Conservation (phyloP, 2,797 vertebrate species). For the Decapterus maruadsi region DNA sequence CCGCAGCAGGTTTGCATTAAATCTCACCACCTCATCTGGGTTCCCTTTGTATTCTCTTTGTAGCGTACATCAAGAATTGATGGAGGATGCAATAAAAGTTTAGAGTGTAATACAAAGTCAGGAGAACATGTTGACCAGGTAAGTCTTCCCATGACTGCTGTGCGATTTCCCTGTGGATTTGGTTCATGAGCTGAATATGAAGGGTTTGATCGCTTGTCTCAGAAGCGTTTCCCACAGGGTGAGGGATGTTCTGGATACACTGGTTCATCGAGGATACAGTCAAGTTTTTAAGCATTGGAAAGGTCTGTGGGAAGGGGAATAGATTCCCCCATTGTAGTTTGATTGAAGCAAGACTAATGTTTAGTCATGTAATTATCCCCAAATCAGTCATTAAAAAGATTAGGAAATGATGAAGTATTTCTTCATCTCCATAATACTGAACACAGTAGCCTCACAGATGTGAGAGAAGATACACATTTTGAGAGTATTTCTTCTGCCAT, state of each 20-base stretch:
- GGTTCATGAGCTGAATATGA: conserved; percentile 21
- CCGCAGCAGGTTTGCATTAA: conserved; percentile 49
- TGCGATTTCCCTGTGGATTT: conserved; percentile 12
- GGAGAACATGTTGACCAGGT: conserved; percentile 43
- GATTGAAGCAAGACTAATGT: not conserved
- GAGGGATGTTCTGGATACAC: conserved; percentile 10
- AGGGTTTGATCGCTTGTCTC: conserved; percentile 3
- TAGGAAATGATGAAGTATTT: too few species aligned
- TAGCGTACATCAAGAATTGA: conserved; percentile 40
- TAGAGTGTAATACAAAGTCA: conserved; percentile 40
- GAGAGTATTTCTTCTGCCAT: not conserved
- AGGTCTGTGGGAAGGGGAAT: not conserved
- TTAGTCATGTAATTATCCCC: not conserved
- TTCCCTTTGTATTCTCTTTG: conserved; percentile 53
- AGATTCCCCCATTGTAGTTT: not conserved
- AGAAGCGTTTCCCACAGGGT: conserved; percentile 2
- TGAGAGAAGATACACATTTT: not conserved
- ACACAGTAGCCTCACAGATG: not conserved
- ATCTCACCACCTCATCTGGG: conserved; percentile 29
- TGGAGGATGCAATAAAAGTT: conserved; percentile 62
- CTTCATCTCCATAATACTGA: not conserved
- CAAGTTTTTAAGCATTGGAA: not conserved
- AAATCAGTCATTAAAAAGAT: not conserved
- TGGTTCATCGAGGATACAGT: conserved; percentile 7
- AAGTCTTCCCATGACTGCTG: conserved; percentile 12